These are phyloP conservation scores for Dendrolimus houi DNA, from an alignment of 2,888 invertebrate species.

Conservation along the genomic window DNA sequence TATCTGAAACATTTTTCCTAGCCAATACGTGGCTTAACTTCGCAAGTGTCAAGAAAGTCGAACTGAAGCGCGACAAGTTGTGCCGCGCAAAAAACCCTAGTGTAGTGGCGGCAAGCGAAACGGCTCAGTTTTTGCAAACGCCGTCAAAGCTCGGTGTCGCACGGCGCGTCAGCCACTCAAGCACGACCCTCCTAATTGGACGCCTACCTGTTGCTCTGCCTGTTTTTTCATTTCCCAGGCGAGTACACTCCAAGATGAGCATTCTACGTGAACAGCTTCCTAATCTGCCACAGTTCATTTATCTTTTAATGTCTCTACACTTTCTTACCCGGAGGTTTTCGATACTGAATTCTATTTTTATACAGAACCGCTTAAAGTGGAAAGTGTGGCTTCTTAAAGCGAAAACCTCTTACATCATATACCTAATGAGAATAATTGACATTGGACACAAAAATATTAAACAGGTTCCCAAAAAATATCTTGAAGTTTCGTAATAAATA, in stretches of 20 bases:
- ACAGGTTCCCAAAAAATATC: too few species aligned
- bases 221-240: conserved; percentile 46
- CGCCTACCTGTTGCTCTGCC: conserved; percentile 70
- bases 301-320: background rate
- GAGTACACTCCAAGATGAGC: conserved; percentile 49
- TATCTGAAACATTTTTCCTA: too few species aligned
- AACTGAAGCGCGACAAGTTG: conserved; percentile 55
- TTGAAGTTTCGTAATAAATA: background rate
- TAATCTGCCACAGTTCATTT: conserved; percentile 32
- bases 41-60: conserved; percentile 41
- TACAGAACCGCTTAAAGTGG: too few species aligned
- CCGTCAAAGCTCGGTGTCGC: conserved; percentile 66
- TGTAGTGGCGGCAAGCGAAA: conserved; percentile 56
- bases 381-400: too few species aligned
- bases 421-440: too few species aligned
- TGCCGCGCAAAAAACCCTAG: conserved; percentile 43
- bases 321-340: too few species aligned
- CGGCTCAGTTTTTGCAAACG: conserved; percentile 58
- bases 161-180: conserved; percentile 55
- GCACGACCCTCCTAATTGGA: conserved; percentile 68
- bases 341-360: too few species aligned
- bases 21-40: background rate
- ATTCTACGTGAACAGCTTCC: conserved; percentile 51
- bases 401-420: too few species aligned
- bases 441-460: too few species aligned